A percentile compares a stretch with the other conserved stretches of the same genome.
These are phyloP conservation scores for Ptyas mucosa DNA, from an alignment of 2,113 vertebrate species.

Conservation along the genomic window DNA sequence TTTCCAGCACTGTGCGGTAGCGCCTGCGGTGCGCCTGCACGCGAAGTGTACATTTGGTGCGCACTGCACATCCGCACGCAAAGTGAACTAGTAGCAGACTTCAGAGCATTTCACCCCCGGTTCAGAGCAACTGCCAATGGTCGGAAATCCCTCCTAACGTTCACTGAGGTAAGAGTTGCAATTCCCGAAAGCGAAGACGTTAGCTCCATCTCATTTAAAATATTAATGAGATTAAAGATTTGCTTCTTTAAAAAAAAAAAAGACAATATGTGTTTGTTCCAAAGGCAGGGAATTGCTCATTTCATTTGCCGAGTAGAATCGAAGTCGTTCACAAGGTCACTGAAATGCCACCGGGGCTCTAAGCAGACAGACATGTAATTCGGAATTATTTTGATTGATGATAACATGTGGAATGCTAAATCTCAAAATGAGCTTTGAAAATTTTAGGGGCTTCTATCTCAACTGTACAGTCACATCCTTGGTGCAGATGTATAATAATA, in stretches of 20 bases:
- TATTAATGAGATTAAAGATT: background rate
- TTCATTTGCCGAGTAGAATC: conserved; percentile 41
- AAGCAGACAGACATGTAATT: conserved; percentile 37
- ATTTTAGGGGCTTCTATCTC: background rate
- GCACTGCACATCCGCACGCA: too few species aligned
- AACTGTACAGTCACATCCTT: background rate
- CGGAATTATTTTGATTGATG: conserved; percentile 50
- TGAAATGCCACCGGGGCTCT: conserved; percentile 23
- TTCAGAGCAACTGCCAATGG: background rate
- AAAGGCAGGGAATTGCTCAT: background rate
- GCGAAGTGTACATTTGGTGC: too few species aligned
- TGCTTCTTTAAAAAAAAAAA: background rate
- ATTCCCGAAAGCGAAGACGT: background rate
- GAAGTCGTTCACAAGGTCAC: conserved; percentile 54
- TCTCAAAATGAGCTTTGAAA: background rate
- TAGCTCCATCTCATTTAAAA: background rate
- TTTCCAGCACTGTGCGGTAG: too few species aligned
- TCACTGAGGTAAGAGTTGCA: background rate
- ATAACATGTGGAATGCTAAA: conserved; percentile 40
- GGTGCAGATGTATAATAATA: background rate
- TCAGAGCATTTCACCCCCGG: too few species aligned
- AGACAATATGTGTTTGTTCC: background rate
- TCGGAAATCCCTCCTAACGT: background rate
- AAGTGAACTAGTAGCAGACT: too few species aligned
- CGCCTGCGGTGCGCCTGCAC: too few species aligned